Conservation (phyloP, 2,797 vertebrate genomes). For the Intellagama lesueurii region DNA sequence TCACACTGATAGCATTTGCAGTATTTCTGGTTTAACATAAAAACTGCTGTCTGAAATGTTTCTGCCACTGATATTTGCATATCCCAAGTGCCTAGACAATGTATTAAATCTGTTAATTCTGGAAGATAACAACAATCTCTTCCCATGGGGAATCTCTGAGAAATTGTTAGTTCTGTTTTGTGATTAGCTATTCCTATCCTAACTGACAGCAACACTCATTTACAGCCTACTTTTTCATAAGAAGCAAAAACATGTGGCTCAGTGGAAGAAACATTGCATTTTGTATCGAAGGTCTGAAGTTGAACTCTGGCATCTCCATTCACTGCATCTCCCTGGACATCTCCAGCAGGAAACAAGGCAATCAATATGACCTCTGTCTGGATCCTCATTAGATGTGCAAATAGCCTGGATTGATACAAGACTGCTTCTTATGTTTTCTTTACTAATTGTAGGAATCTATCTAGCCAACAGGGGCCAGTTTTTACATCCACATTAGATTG, state of each 20-base stretch:
- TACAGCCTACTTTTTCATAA: neutral
- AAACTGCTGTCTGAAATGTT: conserved; percentile 2
- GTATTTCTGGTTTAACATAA: neutral
- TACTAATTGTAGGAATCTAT: neutral
- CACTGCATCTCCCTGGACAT: too few relatives aligned
- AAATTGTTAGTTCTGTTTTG: neutral
- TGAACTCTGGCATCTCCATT: neutral
- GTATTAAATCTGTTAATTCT: conserved; percentile 27
- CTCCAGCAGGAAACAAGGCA: neutral
- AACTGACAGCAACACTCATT: neutral
- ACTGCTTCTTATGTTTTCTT: neutral
- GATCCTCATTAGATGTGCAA: neutral
- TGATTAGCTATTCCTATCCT: conserved; percentile 21
- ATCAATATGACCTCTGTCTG: neutral
- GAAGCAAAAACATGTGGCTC: neutral
- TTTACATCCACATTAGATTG: too few relatives aligned
- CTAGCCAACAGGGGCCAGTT: too few relatives aligned
- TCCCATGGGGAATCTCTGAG: conserved; percentile 8
- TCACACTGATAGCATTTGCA: neutral
- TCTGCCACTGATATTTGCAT: conserved; percentile 8
- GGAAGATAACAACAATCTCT: conserved; percentile 22
- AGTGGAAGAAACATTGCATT: neutral
- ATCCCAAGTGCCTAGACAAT: conserved; percentile 12
- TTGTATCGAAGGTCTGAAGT: neutral
- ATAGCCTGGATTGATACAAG: neutral